Evolutionary conservation across 2,888 invertebrate genomes (phyloP), one percentile per base, ranked within the genome.

Genomic region (Drosophila villosipedis): DNA sequence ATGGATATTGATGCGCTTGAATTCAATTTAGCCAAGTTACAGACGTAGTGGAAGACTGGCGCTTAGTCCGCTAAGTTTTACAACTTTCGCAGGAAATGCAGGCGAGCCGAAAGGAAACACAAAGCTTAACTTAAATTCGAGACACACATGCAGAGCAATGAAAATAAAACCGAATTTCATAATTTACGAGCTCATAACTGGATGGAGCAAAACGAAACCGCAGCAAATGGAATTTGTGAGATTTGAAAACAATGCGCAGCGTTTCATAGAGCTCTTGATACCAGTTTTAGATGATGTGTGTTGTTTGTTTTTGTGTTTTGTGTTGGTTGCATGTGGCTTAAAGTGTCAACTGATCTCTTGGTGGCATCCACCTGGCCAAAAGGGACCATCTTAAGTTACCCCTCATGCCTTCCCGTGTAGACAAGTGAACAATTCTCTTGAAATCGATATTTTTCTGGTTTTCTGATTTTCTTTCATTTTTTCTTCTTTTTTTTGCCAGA

Each of bases 101-200:
- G 82, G 66, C 73, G 70, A 67, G 49, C 68, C 54, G 47, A 66
- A 66, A 67, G 84, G 85, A 83, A 85, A 84, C 73, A 77, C 84
- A 84, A 86, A 86, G 78, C 84, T 77, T 60, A 43, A 50, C 73
- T 47, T 81, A 68, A 83, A 83, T 73, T 66, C 53, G 78, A 77
- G 60, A 50, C 53, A 68, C 19, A 50, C 41, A 63, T 31, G 57
- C 43, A 68, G 54, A 57, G 30, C 68, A 64, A 58, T 54, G 64
- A 61, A 76, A 63, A 52, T 50, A 68, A 83, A 67, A 49, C 49
- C 86, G 69, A 81, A 78, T 67, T 76, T 71, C 37, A 86, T 86
- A 82, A 86, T 86, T 86, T 86, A 86, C 89, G 85, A 86, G 85
- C 87, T 86, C 85, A 89, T 89, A 89, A 89, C 79, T 81, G 89